These are phyloP conservation scores for Ceratina australensis DNA, from an alignment of 1,140 invertebrate species.

Conservation along the genomic window DNA sequence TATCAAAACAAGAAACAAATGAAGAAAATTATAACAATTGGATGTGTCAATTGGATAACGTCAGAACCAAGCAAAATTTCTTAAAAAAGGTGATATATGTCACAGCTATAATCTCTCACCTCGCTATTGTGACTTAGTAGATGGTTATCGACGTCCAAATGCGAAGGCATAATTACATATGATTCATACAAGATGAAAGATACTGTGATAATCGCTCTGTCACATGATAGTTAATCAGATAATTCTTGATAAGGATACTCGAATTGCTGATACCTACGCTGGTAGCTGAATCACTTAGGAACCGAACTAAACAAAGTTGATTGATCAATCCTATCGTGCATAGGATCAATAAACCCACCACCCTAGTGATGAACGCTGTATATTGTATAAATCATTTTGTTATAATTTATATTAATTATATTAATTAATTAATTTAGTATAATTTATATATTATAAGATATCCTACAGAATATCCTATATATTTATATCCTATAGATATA, in stretches of 20 bases:
- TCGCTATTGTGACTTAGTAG: constrained; percentile 16
- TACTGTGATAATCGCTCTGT: not conserved
- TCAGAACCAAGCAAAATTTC: not conserved
- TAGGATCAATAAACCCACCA: not conserved
- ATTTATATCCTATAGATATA: no score
- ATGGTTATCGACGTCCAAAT: constrained; percentile 28
- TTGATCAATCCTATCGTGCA: not conserved
- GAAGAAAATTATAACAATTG: not conserved
- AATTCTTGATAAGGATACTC: not conserved
- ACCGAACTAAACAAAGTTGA: constrained; percentile 20
- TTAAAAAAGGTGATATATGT: not conserved
- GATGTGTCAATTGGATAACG: not conserved
- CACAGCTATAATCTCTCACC: constrained; percentile 9
- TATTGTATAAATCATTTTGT: no score
- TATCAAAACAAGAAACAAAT: constrained; percentile 44
- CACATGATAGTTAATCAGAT: not conserved
- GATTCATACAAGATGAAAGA: not conserved
- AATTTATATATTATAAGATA: no score
- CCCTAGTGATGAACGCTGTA: not conserved
- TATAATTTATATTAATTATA: no score
- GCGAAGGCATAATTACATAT: constrained; percentile 17
- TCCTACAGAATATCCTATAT: no score
- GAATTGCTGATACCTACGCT: no score
- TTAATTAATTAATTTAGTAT: no score
- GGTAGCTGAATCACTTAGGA: not conserved